Evolutionary conservation across 2,888 invertebrate genomes (phyloP).

Genomic region (Catocala fraxini): DNA sequence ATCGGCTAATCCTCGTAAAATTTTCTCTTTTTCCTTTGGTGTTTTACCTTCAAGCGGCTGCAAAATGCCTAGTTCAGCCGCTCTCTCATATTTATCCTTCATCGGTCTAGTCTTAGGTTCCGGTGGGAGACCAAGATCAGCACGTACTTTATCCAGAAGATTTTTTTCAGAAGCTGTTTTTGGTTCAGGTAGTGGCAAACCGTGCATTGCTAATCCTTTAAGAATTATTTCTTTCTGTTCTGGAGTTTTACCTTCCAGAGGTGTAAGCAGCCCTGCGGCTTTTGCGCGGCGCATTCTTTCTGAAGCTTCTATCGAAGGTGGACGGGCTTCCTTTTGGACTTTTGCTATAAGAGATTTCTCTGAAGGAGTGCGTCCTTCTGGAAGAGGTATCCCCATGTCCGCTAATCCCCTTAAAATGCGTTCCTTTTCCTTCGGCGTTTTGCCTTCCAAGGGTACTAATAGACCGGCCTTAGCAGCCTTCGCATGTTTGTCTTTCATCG

Average conservation of each 20-base stretch:
- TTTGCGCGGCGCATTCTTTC: no score
- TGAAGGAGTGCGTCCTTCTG: no score
- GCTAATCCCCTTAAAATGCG: slow-evolving; percentile 27
- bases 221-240: slow-evolving; percentile 11
- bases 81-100: slow-evolving; percentile 18
- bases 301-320: no score
- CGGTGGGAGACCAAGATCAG: slow-evolving; percentile 54
- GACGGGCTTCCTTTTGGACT: no score
- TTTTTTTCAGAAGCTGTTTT: slow-evolving; percentile 35
- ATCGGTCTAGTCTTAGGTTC: slow-evolving; percentile 44
- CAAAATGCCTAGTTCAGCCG: slow-evolving; percentile 5
- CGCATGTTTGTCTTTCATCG: slow-evolving; percentile 11
- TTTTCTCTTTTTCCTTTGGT: slow-evolving; percentile 15
- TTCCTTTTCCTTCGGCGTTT: slow-evolving; percentile 20
- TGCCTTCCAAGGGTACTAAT: slow-evolving; percentile 17
- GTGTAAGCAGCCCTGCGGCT: no score
- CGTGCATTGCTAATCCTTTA: slow-evolving; percentile 18
- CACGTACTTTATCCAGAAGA: slow-evolving; percentile 49
- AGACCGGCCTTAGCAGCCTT: slow-evolving; percentile 49
- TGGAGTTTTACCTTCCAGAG: slow-evolving; percentile 41
- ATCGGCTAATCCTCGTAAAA: slow-evolving; percentile 5
- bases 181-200: slow-evolving; percentile 20
- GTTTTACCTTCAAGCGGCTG: slow-evolving; percentile 5
- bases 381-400: background rate
- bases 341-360: no score